Base-by-base conservation (phyloP, 2,113 vertebrate genomes). In the Asarcornis scutulata region DNA sequence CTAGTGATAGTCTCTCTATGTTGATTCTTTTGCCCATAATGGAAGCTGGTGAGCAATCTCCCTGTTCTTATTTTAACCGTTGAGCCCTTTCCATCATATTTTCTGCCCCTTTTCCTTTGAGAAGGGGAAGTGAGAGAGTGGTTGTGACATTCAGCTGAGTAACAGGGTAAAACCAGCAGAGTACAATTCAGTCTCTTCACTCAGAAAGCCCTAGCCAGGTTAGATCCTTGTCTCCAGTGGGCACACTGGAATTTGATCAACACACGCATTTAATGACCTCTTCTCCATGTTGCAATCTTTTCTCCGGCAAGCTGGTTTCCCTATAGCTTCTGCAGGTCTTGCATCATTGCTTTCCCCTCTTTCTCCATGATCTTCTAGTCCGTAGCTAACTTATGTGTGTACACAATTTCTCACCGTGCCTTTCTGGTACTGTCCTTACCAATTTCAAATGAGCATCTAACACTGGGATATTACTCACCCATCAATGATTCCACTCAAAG, bases 401-500 rank as follows among this genome's bases (percentile, higher is more conserved):
- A 34, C 11, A 23, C 23, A 44, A 40, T n/a, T 75, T 18, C 17
- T 26, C 38, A 31, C 16, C 21, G 14, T 44, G 20, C 22, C 22
- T 56, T 34, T 13, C 38, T 7, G 16, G 31, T 32, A 32, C 20
- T 64, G 26, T 64, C 26, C 17, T 44, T 42, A 31, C 40, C 29
- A 67, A 44, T 16, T 67, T 9, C 42, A 67, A 44, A 20, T 46
- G 40, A 67, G 29, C 40, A 31, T 32, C 40, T 67, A 29, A 22
- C 36, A 13, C 16, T n/a, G 32, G 50, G 67, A 50, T 26, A n/a
- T 11, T 17, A 26, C 22, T 2, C 4, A 75, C 6, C 8, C 31
- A 5, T 40, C 32, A 69, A 2, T 1, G 4, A 58, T 25, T 5
- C 29, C 25, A 48, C 8, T 10, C 6, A n/a, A 17, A 27, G 7